Conservation (phyloP, 2,113 vertebrate species). For the Echinops telfairi region DNA sequence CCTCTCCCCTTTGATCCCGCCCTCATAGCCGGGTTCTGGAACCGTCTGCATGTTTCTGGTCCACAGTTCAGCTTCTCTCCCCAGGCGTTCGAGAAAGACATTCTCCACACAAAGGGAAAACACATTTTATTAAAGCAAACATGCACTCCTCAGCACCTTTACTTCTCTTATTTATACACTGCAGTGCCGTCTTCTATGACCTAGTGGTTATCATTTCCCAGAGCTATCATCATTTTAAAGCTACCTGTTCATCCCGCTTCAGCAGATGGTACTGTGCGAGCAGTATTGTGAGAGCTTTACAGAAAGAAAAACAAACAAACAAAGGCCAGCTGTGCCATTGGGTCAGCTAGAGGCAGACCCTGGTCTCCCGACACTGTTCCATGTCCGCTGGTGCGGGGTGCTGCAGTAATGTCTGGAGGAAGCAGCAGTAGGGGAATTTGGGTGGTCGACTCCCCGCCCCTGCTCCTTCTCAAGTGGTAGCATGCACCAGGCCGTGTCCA, state of each 20-base stretch:
- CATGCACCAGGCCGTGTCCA: background rate
- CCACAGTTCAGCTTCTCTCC: slow-evolving; percentile 85
- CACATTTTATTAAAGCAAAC: slow-evolving; percentile 88
- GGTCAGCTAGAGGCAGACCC: slow-evolving; percentile 79
- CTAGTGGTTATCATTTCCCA: slow-evolving; percentile 89
- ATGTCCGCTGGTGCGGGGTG: slow-evolving; percentile 69
- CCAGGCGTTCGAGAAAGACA: slow-evolving; percentile 85
- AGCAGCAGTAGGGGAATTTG: slow-evolving; percentile 81
- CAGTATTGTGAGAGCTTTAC: slow-evolving; percentile 79
- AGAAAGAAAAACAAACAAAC: slow-evolving; percentile 68
- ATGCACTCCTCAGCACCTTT: slow-evolving; percentile 89
- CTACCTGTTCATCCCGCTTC: slow-evolving; percentile 86
- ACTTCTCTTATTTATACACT: slow-evolving; percentile 90
- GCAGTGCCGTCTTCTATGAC: slow-evolving; percentile 88
- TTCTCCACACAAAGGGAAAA: slow-evolving; percentile 87
- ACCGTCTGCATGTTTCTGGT: slow-evolving; percentile 83
- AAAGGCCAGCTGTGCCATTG: slow-evolving; percentile 69
- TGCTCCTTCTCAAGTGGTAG: background rate
- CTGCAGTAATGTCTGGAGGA: slow-evolving; percentile 51
- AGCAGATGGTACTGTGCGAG: slow-evolving; percentile 85
- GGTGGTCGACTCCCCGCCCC: slow-evolving; percentile 65
- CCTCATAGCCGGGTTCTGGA: slow-evolving; percentile 87
- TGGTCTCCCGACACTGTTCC: slow-evolving; percentile 73
- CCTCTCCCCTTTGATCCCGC: slow-evolving; percentile 85
- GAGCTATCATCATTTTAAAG: slow-evolving; percentile 89